Base-by-base conservation (phyloP, 2,888 invertebrate genomes). In the Drosophila gaucha region DNA sequence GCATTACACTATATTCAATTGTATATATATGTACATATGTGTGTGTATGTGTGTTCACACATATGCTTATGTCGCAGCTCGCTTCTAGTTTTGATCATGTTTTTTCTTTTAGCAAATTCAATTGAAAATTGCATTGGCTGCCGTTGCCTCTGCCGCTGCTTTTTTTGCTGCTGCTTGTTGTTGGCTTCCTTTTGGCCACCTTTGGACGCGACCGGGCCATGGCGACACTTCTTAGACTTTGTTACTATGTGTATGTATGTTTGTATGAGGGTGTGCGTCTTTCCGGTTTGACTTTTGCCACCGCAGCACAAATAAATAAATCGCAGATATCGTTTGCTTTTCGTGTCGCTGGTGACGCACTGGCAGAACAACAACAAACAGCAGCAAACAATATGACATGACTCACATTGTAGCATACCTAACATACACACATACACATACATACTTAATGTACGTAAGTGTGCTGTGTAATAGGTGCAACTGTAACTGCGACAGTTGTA, bases 221-320 rank as follows among this genome's bases (percentile, higher is more conserved):
- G n/a, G 35, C 16, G 63, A 31, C 24, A 55, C 31, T 30, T 57
- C 52, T 39, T 38, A 2, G 44, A 22, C 65, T 33, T 51, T 50
- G 31, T n/a, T 22, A n/a, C 9, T 30, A 20, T 22, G 2, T 31
- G 8, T 44, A 12, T 26, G 8, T 20, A 26, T 28, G n/a, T 55
- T 2, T 43, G 22, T 54, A 2, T 57, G 18, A 41, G 49, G 44
- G n/a, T 46, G 44, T 52, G 38, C 22, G 47, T 57, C 56, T 71
- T 74, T 74, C 74, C 63, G 68, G 63, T 67, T 74, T 67, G 47
- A 67, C 56, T 46, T 71, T 71, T 67, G 67, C 62, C 56, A 71
- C 55, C 55, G 67, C 63, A 70, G 65, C 59, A 56, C 50, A 77
- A 77, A 77, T 46, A 78, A 68, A 68, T 73, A 73, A 73, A 68